Conservation (phyloP, 2,113 vertebrate genomes). For the Lophura nycthemera region DNA sequence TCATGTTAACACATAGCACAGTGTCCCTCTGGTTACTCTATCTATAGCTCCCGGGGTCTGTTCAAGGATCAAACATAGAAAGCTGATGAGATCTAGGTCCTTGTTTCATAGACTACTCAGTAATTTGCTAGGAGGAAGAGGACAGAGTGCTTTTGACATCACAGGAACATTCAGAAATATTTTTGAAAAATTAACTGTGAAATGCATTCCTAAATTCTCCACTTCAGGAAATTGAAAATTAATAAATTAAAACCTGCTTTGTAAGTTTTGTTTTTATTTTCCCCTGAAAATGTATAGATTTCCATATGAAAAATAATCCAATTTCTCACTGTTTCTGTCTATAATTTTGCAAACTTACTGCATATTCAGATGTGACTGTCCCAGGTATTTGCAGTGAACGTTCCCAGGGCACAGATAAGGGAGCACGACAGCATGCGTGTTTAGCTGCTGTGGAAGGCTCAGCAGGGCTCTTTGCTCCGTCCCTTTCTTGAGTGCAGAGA, state of each 20-base stretch:
- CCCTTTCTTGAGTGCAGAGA: not conserved
- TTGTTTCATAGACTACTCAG: not conserved
- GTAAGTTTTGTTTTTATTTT: no score
- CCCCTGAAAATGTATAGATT: not conserved
- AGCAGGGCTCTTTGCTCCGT: not conserved
- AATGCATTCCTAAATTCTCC: not conserved
- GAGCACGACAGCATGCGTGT: not conserved
- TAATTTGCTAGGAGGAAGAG: not conserved
- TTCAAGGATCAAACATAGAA: not conserved
- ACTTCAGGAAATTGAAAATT: not conserved
- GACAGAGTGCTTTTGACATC: not conserved
- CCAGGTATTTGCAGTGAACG: not conserved
- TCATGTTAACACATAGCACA: not conserved
- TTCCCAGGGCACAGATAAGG: not conserved
- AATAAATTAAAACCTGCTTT: not conserved
- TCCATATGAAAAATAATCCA: not conserved
- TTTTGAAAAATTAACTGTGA: not conserved
- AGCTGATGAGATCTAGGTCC: not conserved
- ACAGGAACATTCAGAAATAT: not conserved
- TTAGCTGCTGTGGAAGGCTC: conserved; percentile 23
- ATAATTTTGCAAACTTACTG: not conserved
- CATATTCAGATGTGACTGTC: not conserved
- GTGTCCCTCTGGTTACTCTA: not conserved
- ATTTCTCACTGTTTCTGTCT: not conserved
- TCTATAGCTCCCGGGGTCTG: not conserved